Base-by-base conservation (phyloP, 2,113 vertebrate species). In the Grus americana region DNA sequence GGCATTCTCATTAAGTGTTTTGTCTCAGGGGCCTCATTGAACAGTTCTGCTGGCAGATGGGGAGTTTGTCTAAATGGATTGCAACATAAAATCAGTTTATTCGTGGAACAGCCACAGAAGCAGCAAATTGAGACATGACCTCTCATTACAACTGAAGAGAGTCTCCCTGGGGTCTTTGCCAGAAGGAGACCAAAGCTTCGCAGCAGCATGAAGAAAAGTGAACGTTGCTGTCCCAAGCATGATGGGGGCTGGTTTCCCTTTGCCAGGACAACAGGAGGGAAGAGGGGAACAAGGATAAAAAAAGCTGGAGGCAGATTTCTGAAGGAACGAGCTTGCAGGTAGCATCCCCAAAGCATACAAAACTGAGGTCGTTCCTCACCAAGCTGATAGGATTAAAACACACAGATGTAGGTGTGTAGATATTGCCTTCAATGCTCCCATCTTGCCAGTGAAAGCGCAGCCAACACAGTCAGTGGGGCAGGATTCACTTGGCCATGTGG, bases 21-120 rank as follows among this genome's bases (percentile, higher is more conserved):
- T 58, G 40, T 90, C 95, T 88, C 86, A 13, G 57, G 79, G 26
- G 83, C 50, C 88, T 82, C 68, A 17, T 46, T 29, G 40, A 49
- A 27, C 11, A 2, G 30, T 46, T 85, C 92, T 92, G 87, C 83
- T 29, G 72, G 79, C 91, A 95, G 80, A 36, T 65, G 81, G 52
- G 73, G 71, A 81, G 12, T 38, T 96, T 40, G 2, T 93, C 81
- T 76, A 61, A 2, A 92, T 23, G 86, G 71, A 79, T 63, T 32
- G 47, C 50, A 26, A 30, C 71, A 71, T 47, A 75, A 95, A 94
- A 84, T 79, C 94, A 79, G 86, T 85, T 96, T 91, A 50, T 87
- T 91, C 3, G 6, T 61, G 70, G 61, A 82, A 86, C 34, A 65
- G 79, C 66, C 67, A 44, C 74, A 23, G 75, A 70, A 58, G 40